A percentile compares a stretch with the other conserved stretches of the same genome.
Conservation (phyloP, 2,888 invertebrate species). For the Pyrocoelia pectoralis region DNA sequence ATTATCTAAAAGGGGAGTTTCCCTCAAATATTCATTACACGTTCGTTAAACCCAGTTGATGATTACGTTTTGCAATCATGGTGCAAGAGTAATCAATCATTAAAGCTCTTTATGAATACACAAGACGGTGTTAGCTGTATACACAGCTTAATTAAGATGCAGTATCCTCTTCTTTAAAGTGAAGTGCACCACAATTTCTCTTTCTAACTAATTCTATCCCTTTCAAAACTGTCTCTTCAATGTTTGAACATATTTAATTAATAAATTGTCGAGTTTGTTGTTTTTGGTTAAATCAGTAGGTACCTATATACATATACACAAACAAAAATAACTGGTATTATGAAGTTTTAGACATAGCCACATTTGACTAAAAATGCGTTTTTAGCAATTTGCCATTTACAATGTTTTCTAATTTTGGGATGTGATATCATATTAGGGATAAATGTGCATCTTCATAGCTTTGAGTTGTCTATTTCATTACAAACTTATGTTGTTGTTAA, state of each 20-base stretch:
- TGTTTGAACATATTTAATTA: slow-evolving; percentile 21
- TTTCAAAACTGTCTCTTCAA: slow-evolving; percentile 12
- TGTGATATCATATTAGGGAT: too few species aligned
- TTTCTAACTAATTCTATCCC: slow-evolving; percentile 25
- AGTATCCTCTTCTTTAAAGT: slow-evolving; percentile 30
- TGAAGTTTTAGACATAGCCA: too few species aligned
- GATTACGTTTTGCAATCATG: slow-evolving; percentile 45
- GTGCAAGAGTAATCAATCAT: slow-evolving; percentile 46
- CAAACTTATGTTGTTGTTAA: too few species aligned
- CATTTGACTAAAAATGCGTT: too few species aligned
- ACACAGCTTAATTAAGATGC: slow-evolving; percentile 46
- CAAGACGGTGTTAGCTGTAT: slow-evolving; percentile 45
- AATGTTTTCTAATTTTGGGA: too few species aligned
- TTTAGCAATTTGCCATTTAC: too few species aligned
- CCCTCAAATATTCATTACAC: slow-evolving; percentile 47
- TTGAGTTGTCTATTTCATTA: too few species aligned
- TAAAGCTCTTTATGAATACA: slow-evolving; percentile 46
- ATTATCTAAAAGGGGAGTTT: slow-evolving; percentile 40
- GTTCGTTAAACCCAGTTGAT: slow-evolving; percentile 47
- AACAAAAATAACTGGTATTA: too few species aligned
- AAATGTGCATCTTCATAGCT: too few species aligned
- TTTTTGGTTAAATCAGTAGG: background rate
- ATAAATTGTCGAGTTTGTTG: slow-evolving; percentile 13
- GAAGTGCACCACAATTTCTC: slow-evolving; percentile 19
- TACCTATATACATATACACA: too few species aligned